Percentiles rank a stretch among this genome's conserved stretches.
These are phyloP conservation scores for Parambassis ranga DNA, from an alignment of 2,797 vertebrate genomes.

Conservation along the genomic window DNA sequence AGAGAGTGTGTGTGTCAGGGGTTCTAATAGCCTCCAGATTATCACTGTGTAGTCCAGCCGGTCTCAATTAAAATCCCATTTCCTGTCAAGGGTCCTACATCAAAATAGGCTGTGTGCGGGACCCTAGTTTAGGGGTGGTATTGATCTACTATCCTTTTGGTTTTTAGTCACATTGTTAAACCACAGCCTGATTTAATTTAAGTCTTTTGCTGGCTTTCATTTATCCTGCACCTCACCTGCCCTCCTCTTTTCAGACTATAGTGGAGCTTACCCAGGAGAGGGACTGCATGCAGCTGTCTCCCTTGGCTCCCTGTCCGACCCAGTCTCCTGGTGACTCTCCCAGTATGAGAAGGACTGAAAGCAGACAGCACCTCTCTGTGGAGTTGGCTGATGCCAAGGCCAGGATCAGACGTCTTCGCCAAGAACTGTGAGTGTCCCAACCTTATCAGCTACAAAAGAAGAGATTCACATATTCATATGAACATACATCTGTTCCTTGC, in stretches of 20 bases:
- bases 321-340: slow-evolving; percentile 92
- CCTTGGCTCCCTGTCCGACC: slow-evolving; percentile 76
- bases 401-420: slow-evolving; percentile 92
- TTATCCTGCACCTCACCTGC: not conserved
- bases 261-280: slow-evolving; percentile 93
- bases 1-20: slow-evolving; percentile 13
- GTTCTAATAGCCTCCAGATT: slow-evolving; percentile 73
- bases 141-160: slow-evolving; percentile 1
- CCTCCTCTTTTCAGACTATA: slow-evolving; percentile 82
- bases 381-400: slow-evolving; percentile 97
- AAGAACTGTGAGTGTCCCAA: slow-evolving; percentile 90
- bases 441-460: slow-evolving; percentile 9
- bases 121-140: slow-evolving; percentile 6
- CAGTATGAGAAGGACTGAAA: slow-evolving; percentile 94
- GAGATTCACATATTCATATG: too few relatives aligned
- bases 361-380: slow-evolving; percentile 94
- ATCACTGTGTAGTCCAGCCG: slow-evolving; percentile 62
- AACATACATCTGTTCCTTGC: too few relatives aligned
- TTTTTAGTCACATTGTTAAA: not conserved
- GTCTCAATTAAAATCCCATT: slow-evolving; percentile 79
- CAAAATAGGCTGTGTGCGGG: slow-evolving; percentile 36
- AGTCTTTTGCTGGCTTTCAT: not conserved
- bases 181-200: not conserved
- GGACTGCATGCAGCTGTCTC: slow-evolving; percentile 88
- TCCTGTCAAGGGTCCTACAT: slow-evolving; percentile 60